A percentile compares a stretch with the other conserved stretches of the same genome.
Conservation (phyloP, 2,113 vertebrate species). For the Cariama cristata region DNA sequence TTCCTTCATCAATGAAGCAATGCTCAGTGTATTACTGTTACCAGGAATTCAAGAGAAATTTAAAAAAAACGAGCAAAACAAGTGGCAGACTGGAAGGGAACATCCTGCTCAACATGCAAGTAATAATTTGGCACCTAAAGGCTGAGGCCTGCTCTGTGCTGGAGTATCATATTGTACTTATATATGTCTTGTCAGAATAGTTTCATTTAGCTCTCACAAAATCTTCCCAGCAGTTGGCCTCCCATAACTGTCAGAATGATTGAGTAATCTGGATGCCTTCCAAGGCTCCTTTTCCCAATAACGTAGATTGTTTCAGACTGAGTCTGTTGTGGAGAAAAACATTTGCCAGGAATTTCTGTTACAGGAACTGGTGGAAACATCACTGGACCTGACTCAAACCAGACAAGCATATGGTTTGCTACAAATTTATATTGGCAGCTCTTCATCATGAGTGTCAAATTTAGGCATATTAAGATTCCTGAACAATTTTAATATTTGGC, state of each 20-base stretch:
- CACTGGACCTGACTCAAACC: neutral
- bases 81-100: neutral
- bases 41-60: neutral
- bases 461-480: neutral
- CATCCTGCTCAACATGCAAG: neutral
- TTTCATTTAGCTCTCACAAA: neutral
- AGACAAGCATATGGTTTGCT: neutral
- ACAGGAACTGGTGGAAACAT: neutral
- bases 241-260: neutral
- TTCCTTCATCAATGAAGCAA: neutral
- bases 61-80: neutral
- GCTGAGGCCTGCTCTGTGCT: neutral
- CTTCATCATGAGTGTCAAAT: neutral
- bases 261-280: neutral
- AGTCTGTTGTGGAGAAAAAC: neutral
- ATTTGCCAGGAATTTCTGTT: neutral
- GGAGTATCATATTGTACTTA: neutral
- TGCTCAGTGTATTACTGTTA: neutral
- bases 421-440: neutral
- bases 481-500: neutral
- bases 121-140: neutral
- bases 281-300: conserved; percentile 22
- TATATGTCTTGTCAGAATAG: neutral
- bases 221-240: neutral
- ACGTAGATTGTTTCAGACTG: neutral